phyloP scores from a whole-genome alignment of 2,888 invertebrate species.

The Neoscelio sp. region DNA sequence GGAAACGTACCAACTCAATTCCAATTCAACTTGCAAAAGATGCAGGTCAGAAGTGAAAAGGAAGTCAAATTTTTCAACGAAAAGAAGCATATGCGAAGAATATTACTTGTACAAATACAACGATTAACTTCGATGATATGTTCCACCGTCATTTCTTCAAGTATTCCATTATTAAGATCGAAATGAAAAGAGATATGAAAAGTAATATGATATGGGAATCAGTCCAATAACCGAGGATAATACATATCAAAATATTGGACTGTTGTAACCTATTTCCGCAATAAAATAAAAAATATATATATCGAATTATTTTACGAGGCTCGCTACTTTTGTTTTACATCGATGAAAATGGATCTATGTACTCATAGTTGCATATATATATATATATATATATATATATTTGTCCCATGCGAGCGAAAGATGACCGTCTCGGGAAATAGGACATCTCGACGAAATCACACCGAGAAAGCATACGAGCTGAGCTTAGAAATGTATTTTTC shows the following conservation, averaged over 20 bases:
- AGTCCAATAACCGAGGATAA: background rate
- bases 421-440: conserved; percentile 68
- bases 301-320: conserved; percentile 41
- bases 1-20: conserved; percentile 56
- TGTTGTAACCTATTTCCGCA: background rate
- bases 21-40: conserved; percentile 42
- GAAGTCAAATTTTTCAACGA: conserved; percentile 47
- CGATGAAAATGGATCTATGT: conserved; percentile 43
- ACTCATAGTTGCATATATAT: background rate
- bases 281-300: background rate
- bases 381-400: conserved; percentile 4
- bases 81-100: conserved; percentile 24
- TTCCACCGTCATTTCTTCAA: conserved; percentile 2
- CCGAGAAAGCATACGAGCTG: conserved; percentile 26
- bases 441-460: conserved; percentile 62
- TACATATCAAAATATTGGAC: background rate
- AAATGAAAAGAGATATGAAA: conserved; percentile 17
- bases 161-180: conserved; percentile 39
- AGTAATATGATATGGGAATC: background rate
- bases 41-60: conserved; percentile 47
- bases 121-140: conserved; percentile 35
- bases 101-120: conserved; percentile 50
- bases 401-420: conserved; percentile 56
- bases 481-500: conserved; percentile 65
- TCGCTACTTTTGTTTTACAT: conserved; percentile 41